These are phyloP conservation scores for Megaustenia siamemsis DNA, from an alignment of 2,888 invertebrate species.

Conservation along the genomic window DNA sequence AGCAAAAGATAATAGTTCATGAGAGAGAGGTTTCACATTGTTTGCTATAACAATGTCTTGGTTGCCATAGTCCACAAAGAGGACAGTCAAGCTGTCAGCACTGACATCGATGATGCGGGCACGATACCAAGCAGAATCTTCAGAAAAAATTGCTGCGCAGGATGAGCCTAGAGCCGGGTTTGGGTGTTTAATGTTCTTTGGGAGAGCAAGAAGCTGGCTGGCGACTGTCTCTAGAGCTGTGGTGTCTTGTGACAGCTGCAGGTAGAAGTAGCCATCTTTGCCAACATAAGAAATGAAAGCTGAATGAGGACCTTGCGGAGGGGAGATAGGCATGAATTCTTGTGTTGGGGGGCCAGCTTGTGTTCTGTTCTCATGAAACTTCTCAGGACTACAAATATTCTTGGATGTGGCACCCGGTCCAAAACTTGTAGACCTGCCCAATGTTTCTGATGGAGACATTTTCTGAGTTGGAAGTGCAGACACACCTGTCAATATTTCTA, in stretches of 20 bases:
- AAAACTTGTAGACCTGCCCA: neutral
- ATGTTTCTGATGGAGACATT: neutral
- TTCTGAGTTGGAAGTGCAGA: constrained; percentile 19
- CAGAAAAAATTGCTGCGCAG: constrained; percentile 63
- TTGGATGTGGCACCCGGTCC: neutral
- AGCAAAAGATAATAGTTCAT: constrained; percentile 67
- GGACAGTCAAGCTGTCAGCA: constrained; percentile 62
- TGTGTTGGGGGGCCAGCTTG: constrained; percentile 30
- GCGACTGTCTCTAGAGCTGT: constrained; percentile 46
- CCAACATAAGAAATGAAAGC: constrained; percentile 57
- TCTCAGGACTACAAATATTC: neutral
- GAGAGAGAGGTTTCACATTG: constrained; percentile 64
- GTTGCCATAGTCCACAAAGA: constrained; percentile 76
- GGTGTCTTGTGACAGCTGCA: constrained; percentile 57
- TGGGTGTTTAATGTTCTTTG: constrained; percentile 32
- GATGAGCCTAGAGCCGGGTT: constrained; percentile 50
- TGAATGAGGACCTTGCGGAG: constrained; percentile 21
- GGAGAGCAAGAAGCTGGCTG: constrained; percentile 46
- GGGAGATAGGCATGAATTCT: constrained; percentile 17
- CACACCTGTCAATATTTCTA: constrained; percentile 30
- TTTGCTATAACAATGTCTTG: constrained; percentile 57
- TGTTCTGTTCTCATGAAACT: neutral
- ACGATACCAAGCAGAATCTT: constrained; percentile 72
- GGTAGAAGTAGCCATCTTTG: constrained; percentile 66
- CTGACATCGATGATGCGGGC: constrained; percentile 61